Percentiles rank a stretch among this genome's conserved stretches.
These are phyloP conservation scores for Cercocebus atys DNA, from an alignment of 2,113 vertebrate genomes.

Conservation along the genomic window DNA sequence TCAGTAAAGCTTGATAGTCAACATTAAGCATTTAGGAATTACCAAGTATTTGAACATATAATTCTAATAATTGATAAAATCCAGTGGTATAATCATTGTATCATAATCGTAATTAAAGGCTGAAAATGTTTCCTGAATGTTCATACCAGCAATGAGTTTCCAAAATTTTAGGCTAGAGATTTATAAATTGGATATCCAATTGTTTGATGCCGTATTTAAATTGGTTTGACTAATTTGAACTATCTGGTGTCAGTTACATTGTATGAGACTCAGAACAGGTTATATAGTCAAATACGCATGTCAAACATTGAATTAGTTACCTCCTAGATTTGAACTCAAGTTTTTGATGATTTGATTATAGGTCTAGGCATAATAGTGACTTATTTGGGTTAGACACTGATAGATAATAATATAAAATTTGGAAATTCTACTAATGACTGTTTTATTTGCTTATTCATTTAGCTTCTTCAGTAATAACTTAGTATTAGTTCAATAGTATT, in stretches of 20 bases:
- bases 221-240: background rate
- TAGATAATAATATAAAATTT: background rate
- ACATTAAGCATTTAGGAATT: background rate
- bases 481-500: constrained; percentile 74
- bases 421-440: constrained; percentile 22
- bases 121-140: background rate
- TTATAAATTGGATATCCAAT: background rate
- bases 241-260: background rate
- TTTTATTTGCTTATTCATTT: constrained; percentile 54
- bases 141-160: background rate
- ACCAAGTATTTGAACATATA: background rate
- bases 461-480: constrained; percentile 60
- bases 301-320: background rate
- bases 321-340: background rate
- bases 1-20: background rate
- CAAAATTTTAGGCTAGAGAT: background rate
- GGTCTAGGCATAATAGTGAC: background rate
- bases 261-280: background rate
- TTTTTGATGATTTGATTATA: constrained; percentile 7
- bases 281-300: background rate
- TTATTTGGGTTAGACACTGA: background rate
- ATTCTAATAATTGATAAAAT: constrained; percentile 32
- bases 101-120: background rate
- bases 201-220: background rate
- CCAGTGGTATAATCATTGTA: background rate